phyloP scores from a whole-genome alignment of 1,140 invertebrate genomes.

The Brachionus paranguensis region DNA sequence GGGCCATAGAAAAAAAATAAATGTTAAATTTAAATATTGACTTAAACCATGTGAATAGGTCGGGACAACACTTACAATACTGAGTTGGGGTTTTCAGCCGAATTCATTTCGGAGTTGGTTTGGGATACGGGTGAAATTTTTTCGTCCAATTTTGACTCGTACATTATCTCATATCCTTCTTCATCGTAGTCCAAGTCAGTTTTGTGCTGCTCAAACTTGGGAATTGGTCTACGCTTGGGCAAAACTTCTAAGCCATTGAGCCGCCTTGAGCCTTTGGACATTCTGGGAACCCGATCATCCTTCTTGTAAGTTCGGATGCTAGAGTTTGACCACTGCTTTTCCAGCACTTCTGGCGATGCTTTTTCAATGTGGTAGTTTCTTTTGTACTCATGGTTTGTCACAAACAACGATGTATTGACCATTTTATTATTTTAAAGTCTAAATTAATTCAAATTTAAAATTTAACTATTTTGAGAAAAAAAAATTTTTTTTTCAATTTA shows the following conservation, averaged over 20 bases:
- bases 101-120: background rate
- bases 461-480: background rate
- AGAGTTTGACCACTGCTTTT: background rate
- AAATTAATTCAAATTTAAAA: background rate
- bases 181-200: background rate
- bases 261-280: background rate
- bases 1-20: background rate
- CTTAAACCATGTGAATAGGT: background rate
- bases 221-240: background rate
- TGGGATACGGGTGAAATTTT: background rate
- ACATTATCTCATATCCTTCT: background rate
- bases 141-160: background rate
- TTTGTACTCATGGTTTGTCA: background rate
- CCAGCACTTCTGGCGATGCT: background rate
- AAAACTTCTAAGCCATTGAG: background rate
- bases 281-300: constrained; percentile 1
- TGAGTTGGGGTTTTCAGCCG: background rate
- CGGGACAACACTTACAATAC: background rate
- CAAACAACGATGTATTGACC: background rate
- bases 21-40: constrained; percentile 5
- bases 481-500: constrained; percentile 21
- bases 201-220: background rate
- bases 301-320: background rate
- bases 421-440: background rate
- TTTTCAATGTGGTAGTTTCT: background rate